These are phyloP conservation scores for Acleris sparsana DNA, from an alignment of 2,888 invertebrate species.

Conservation along the genomic window DNA sequence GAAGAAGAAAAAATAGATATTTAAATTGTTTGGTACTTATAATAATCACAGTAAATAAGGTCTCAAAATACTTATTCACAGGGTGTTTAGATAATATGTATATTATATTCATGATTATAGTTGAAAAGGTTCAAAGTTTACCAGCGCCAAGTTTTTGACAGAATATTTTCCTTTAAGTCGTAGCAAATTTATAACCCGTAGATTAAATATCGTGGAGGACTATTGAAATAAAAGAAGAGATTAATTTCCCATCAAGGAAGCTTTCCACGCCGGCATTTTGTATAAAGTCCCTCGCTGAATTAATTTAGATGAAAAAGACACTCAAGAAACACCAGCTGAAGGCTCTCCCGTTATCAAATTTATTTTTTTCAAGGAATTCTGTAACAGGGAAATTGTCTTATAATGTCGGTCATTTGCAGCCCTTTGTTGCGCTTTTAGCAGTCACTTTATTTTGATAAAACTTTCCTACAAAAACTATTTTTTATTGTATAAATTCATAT, in stretches of 20 bases:
- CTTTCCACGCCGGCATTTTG: slow-evolving; percentile 35
- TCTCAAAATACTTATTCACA: too few relatives aligned
- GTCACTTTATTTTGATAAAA: neutral
- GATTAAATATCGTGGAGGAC: slow-evolving; percentile 28
- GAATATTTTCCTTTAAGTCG: slow-evolving; percentile 10
- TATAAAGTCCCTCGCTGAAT: slow-evolving; percentile 43
- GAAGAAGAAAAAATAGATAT: too few relatives aligned
- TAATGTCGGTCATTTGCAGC: slow-evolving; percentile 32
- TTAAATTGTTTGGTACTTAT: too few relatives aligned
- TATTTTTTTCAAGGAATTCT: slow-evolving; percentile 19
- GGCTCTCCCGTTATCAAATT: slow-evolving; percentile 33
- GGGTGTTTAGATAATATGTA: too few relatives aligned
- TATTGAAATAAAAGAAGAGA: slow-evolving; percentile 35
- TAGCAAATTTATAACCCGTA: slow-evolving; percentile 14
- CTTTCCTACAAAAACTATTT: neutral
- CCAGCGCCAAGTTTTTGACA: neutral
- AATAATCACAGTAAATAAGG: too few relatives aligned
- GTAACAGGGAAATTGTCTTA: slow-evolving; percentile 22
- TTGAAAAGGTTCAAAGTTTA: neutral
- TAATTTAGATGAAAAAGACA: slow-evolving; percentile 53
- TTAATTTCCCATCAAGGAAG: slow-evolving; percentile 34
- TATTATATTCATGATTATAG: too few relatives aligned
- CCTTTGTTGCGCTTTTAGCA: slow-evolving; percentile 23
- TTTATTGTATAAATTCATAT: too few relatives aligned
- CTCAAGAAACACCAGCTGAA: slow-evolving; percentile 47